Conservation (phyloP, 2,113 vertebrate species). For the Bufo bufo region DNA sequence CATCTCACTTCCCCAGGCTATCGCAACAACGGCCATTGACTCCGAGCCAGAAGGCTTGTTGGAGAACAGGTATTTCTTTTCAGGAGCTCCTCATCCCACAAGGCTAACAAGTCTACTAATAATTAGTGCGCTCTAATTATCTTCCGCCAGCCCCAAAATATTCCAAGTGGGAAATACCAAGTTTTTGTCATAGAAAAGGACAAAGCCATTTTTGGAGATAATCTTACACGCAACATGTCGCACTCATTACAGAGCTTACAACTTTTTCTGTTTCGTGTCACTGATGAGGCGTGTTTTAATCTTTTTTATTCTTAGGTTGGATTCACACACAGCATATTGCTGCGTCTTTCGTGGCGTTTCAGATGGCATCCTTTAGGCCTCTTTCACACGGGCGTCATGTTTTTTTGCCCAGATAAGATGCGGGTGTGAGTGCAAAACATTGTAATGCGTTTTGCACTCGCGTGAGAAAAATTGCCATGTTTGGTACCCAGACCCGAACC, state of each 20-base stretch:
- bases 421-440: too few relatives aligned
- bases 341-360: too few relatives aligned
- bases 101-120: neutral
- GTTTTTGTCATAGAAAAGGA: neutral
- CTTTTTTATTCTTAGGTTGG: too few relatives aligned
- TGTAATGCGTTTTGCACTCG: too few relatives aligned
- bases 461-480: too few relatives aligned
- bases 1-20: slow-evolving; percentile 51
- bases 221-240: neutral
- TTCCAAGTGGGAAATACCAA: neutral
- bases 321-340: too few relatives aligned
- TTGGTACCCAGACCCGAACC: too few relatives aligned
- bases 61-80: slow-evolving; percentile 56
- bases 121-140: neutral
- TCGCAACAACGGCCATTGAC: slow-evolving; percentile 42
- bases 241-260: too few relatives aligned
- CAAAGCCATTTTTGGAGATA: neutral
- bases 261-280: neutral
- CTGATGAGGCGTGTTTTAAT: neutral
- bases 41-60: slow-evolving; percentile 42
- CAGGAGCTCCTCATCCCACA: slow-evolving; percentile 22
- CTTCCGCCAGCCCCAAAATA: neutral
- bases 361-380: too few relatives aligned
- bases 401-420: too few relatives aligned
- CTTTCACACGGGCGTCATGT: too few relatives aligned